A percentile compares a stretch with the other conserved stretches of the same genome.
These are phyloP conservation scores for Zhuqinia jingwanae DNA, from an alignment of 2,888 invertebrate genomes.

Conservation along the genomic window DNA sequence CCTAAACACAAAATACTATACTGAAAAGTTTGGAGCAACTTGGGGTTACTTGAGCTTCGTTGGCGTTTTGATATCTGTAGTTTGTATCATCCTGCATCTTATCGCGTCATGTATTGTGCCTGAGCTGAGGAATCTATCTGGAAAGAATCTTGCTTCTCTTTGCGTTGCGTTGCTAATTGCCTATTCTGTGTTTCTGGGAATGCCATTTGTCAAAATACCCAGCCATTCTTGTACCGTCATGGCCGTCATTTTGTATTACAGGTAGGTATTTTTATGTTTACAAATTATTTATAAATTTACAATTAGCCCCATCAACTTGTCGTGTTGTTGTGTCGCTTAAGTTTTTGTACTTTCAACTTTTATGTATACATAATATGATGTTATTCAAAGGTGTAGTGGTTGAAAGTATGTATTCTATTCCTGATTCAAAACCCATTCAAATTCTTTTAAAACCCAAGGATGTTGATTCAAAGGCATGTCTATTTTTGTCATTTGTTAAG, in stretches of 20 bases:
- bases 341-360: no score
- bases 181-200: constrained; percentile 82
- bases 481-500: background rate
- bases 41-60: constrained; percentile 82
- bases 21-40: constrained; percentile 80
- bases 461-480: no score
- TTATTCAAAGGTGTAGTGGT: no score
- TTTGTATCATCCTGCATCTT: constrained; percentile 82
- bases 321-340: no score
- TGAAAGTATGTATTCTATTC: no score
- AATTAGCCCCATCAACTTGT: constrained; percentile 9
- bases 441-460: constrained; percentile 2
- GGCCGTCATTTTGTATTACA: constrained; percentile 82
- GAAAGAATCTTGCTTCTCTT: constrained; percentile 83
- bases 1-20: constrained; percentile 80
- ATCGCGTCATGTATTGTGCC: constrained; percentile 82
- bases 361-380: background rate
- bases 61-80: constrained; percentile 82
- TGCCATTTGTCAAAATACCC: constrained; percentile 80
- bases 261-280: constrained; percentile 65
- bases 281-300: constrained; percentile 10
- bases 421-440: background rate
- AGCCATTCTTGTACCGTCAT: constrained; percentile 81
- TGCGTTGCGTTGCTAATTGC: constrained; percentile 82
- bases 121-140: constrained; percentile 82